Evolutionary conservation across 30 jellyfish, hydroid and myxozoan species (phyloP).

Genomic region (Rhopilema esculentum): DNA sequence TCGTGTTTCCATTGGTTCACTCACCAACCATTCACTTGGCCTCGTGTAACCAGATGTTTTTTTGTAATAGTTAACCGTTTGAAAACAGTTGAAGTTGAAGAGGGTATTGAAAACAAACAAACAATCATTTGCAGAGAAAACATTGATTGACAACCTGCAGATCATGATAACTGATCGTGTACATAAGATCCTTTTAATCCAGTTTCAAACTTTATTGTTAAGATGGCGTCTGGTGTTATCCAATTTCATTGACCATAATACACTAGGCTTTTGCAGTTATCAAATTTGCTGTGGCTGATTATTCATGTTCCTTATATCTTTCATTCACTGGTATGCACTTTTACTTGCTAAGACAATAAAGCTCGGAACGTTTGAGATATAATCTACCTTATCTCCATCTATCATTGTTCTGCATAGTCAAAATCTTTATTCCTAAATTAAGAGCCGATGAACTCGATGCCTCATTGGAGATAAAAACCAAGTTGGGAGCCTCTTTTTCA

Average conservation of each 20-base stretch:
- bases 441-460: constrained; percentile 77
- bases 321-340: constrained; percentile 42
- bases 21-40: neutral
- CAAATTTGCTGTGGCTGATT: constrained; percentile 50
- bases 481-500: constrained; percentile 51
- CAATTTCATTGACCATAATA: constrained; percentile 54
- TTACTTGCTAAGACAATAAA: constrained; percentile 44
- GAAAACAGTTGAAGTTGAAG: neutral
- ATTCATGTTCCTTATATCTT: constrained; percentile 10
- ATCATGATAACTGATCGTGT: constrained; percentile 47
- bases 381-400: constrained; percentile 38
- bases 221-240: constrained; percentile 70
- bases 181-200: constrained; percentile 59
- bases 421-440: constrained; percentile 36
- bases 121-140: neutral
- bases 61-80: neutral
- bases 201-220: constrained; percentile 45
- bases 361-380: constrained; percentile 38
- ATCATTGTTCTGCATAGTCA: constrained; percentile 22
- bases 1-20: too few relatives aligned
- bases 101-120: neutral
- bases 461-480: constrained; percentile 8
- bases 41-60: neutral
- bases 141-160: constrained; percentile 43
- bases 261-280: constrained; percentile 42